Conservation (phyloP, 1,140 invertebrate species). For the Pachyrhynchus sulphureomaculatus region DNA sequence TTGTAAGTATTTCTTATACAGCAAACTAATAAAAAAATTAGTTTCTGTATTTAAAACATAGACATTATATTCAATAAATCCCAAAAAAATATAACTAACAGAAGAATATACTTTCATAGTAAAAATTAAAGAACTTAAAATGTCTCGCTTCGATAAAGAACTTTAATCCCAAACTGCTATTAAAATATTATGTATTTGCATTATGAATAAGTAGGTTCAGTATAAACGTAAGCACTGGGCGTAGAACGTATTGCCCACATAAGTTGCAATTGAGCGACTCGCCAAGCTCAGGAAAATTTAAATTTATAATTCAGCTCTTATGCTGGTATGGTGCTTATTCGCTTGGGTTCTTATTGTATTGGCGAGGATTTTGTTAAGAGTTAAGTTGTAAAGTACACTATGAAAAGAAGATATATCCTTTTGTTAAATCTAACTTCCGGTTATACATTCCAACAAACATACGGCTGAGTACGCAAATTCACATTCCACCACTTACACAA, state of each 20-base stretch:
- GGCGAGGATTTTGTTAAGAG: neutral
- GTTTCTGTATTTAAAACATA: too few species aligned
- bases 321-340: constrained; percentile 6
- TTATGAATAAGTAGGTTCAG: constrained; percentile 6
- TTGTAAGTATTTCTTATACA: too few species aligned
- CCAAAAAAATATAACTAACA: too few species aligned
- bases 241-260: constrained; percentile 10
- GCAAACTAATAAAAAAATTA: too few species aligned
- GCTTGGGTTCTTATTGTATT: constrained; percentile 8
- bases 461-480: too few species aligned
- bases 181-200: constrained; percentile 13
- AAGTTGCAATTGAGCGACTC: constrained; percentile 7
- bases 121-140: neutral
- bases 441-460: too few species aligned
- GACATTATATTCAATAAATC: too few species aligned
- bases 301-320: constrained; percentile 10
- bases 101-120: too few species aligned
- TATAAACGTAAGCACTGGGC: constrained; percentile 3
- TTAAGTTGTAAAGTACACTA: too few species aligned
- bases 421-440: too few species aligned
- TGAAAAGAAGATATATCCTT: too few species aligned
- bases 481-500: too few species aligned
- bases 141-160: neutral
- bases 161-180: neutral
- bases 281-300: neutral